Evolutionary conservation across 1,140 invertebrate species (phyloP).

Genomic region (Penaeus indicus): DNA sequence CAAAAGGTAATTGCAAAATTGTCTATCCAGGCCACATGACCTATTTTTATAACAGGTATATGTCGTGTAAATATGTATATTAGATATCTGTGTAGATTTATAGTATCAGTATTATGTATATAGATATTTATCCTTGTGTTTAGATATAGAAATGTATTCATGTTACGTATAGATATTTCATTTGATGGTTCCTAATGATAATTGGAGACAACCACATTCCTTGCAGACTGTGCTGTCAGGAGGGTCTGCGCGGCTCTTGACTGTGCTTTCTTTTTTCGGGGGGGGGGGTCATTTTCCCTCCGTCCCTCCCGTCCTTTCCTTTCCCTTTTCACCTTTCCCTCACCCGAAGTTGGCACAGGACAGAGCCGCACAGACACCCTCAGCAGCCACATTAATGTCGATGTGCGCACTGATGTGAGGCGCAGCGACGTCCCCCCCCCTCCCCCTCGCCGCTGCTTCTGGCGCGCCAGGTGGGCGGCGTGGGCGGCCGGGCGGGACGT

Average conservation of each 20-base stretch:
- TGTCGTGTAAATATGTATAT: too few species aligned
- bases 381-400: slow-evolving; percentile 40
- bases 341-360: not conserved
- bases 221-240: slow-evolving; percentile 30
- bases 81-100: too few species aligned
- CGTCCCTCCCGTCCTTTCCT: not conserved
- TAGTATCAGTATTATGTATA: too few species aligned
- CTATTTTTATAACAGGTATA: too few species aligned
- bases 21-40: too few species aligned
- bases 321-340: not conserved
- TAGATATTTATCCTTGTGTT: too few species aligned
- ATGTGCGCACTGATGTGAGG: slow-evolving; percentile 57
- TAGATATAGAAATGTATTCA: too few species aligned
- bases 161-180: too few species aligned
- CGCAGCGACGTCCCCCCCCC: not conserved
- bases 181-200: slow-evolving; percentile 11
- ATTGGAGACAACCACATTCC: slow-evolving; percentile 55
- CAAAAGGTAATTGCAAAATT: too few species aligned
- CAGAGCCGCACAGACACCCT: slow-evolving; percentile 18
- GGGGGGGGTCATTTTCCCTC: not conserved
- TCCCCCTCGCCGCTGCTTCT: not conserved
- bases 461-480: slow-evolving; percentile 1
- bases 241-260: slow-evolving; percentile 23
- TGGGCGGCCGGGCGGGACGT: slow-evolving; percentile 9
- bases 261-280: not conserved